These are phyloP conservation scores for Embiotoca jacksoni DNA, from an alignment of 2,113 vertebrate species.

Conservation along the genomic window DNA sequence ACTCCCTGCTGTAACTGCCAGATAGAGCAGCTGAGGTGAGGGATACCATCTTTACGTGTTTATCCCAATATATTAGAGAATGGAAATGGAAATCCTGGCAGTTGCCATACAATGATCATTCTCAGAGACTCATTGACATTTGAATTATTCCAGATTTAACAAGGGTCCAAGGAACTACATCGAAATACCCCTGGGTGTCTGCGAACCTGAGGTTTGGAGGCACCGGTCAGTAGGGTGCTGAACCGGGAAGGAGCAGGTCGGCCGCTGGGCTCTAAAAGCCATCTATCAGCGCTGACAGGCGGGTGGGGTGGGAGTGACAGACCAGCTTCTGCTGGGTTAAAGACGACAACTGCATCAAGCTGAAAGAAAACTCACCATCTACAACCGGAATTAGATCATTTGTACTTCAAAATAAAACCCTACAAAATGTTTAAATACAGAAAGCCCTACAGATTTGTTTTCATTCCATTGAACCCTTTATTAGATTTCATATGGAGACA, in stretches of 20 bases:
- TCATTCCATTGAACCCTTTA: no score
- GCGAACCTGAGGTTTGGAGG: background rate
- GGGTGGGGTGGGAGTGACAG: slow-evolving; percentile 32
- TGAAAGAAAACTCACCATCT: background rate
- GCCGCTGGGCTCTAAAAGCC: slow-evolving; percentile 9
- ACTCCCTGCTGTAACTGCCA: slow-evolving; percentile 33
- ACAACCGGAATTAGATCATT: accelerated
- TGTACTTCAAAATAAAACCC: slow-evolving; percentile 44
- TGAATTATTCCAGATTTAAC: background rate
- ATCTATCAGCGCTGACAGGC: slow-evolving; percentile 30
- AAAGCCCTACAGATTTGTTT: no score
- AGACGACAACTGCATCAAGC: slow-evolving; percentile 5
- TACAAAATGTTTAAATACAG: no score
- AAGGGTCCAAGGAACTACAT: background rate
- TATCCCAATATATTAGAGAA: background rate
- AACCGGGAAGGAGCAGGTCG: slow-evolving; percentile 7
- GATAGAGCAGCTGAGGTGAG: background rate
- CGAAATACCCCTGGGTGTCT: background rate
- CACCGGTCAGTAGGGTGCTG: background rate
- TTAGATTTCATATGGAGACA: no score
- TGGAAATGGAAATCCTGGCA: no score
- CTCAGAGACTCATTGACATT: background rate
- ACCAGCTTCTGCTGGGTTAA: slow-evolving; percentile 21
- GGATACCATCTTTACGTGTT: background rate
- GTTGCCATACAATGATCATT: no score